phyloP scores from a whole-genome alignment of 2,888 invertebrate genomes.

The Napeogenes sylphis region DNA sequence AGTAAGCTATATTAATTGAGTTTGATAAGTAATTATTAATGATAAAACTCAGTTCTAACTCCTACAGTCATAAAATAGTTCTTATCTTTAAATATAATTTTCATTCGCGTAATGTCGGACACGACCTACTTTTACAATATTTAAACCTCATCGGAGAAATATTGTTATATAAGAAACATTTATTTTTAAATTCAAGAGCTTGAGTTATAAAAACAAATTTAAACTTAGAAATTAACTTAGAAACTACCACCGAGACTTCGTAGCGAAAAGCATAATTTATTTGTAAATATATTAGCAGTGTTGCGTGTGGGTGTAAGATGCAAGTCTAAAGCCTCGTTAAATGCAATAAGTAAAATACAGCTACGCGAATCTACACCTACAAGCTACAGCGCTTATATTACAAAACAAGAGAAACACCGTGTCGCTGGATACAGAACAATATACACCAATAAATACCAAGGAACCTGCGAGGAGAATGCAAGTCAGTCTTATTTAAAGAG shows the following conservation, averaged over 20 bases:
- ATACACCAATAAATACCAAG: conserved; percentile 20
- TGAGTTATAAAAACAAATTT: no score
- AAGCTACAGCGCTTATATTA: conserved; percentile 14
- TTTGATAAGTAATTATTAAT: conserved; percentile 1
- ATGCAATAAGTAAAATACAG: conserved; percentile 47
- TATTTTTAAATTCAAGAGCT: no score
- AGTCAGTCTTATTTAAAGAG: background rate
- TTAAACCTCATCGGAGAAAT: no score
- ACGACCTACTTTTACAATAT: no score
- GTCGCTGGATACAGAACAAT: conserved; percentile 7
- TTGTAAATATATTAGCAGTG: conserved; percentile 31
- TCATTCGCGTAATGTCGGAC: no score
- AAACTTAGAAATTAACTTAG: no score
- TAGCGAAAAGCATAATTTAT: conserved; percentile 36
- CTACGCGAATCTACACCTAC: conserved; percentile 32
- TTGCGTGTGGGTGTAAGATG: conserved; percentile 24
- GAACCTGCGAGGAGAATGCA: background rate
- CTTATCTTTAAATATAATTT: no score
- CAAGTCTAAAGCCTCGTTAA: conserved; percentile 36
- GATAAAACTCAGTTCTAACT: background rate
- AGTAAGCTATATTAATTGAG: no score
- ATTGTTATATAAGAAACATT: no score
- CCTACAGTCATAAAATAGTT: background rate
- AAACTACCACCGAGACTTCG: conserved; percentile 5
- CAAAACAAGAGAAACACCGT: background rate